phyloP scores from a whole-genome alignment of 2,888 invertebrate genomes.

The Bugula neritina region DNA sequence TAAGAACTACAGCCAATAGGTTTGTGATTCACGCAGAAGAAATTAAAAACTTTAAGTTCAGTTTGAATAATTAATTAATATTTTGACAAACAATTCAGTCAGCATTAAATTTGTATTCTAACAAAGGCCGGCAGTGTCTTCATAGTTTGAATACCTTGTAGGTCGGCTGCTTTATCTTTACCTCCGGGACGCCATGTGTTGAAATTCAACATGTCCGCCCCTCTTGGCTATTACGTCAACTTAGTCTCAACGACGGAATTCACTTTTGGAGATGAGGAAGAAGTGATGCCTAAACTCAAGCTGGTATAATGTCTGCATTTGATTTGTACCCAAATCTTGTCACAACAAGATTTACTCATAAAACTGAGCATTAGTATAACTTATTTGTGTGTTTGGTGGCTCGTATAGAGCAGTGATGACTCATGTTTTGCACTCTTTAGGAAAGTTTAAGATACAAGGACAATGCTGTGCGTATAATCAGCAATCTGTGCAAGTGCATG shows the following conservation, averaged over 20 bases:
- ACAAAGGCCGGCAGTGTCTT: too few species aligned
- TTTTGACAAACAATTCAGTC: too few species aligned
- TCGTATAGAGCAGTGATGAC: too few species aligned
- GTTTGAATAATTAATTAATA: too few species aligned
- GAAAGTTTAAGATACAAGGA: conserved; percentile 52
- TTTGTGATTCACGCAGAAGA: too few species aligned
- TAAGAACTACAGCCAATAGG: conserved; percentile 43
- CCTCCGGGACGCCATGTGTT: conserved; percentile 52
- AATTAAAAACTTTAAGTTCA: too few species aligned
- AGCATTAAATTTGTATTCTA: too few species aligned
- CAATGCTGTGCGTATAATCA: conserved; percentile 47
- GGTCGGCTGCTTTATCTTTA: conserved; percentile 47
- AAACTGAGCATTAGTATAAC: background rate
- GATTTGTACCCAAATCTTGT: too few species aligned
- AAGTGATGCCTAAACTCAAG: conserved; percentile 49
- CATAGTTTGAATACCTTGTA: too few species aligned
- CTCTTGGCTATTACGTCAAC: conserved; percentile 50
- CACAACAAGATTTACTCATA: background rate
- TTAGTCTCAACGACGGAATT: conserved; percentile 49
- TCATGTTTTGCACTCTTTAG: too few species aligned
- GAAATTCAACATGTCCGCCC: conserved; percentile 47
- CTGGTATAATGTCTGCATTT: too few species aligned
- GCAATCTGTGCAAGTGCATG: conserved; percentile 46
- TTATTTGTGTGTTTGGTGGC: too few species aligned
- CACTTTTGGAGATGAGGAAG: conserved; percentile 53